Percentiles rank a stretch among this genome's conserved stretches.
Evolutionary conservation across 1,140 invertebrate genomes (phyloP).

Genomic region (Schlechtendalia chinensis): DNA sequence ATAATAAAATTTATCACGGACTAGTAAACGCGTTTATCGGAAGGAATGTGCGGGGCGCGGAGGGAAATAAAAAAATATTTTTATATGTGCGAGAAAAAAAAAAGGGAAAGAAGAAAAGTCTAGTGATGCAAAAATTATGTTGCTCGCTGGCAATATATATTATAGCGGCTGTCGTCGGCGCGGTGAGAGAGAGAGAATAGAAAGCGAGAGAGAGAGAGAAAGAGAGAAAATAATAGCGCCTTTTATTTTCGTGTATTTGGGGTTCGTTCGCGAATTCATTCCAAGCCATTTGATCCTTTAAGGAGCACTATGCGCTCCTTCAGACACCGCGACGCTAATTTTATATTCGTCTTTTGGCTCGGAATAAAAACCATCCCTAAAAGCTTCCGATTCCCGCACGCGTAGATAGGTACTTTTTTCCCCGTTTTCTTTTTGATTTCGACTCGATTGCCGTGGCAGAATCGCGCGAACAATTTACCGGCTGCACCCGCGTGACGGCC

Average conservation of each 20-base stretch:
- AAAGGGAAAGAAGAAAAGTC: neutral
- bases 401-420: conserved; percentile 6
- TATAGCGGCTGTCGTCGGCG: no score
- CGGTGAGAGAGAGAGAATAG: no score
- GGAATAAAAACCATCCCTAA: conserved; percentile 45
- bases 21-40: conserved; percentile 16
- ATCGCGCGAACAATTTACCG: no score
- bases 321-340: conserved; percentile 41
- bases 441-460: neutral
- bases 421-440: conserved; percentile 15
- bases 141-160: conserved; percentile 11
- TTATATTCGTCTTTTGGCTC: conserved; percentile 44
- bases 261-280: conserved; percentile 43
- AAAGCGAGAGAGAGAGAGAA: no score
- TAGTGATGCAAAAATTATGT: conserved; percentile 46
- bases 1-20: conserved; percentile 27
- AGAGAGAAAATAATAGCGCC: conserved; percentile 39
- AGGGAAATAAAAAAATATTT: conserved; percentile 36
- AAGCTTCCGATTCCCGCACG: conserved; percentile 18
- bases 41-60: neutral
- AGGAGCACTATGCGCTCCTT: conserved; percentile 34
- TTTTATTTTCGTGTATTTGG: conserved; percentile 49
- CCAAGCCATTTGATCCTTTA: conserved; percentile 47
- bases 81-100: neutral
- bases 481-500: no score